A percentile compares a stretch with the other conserved stretches of the same genome.
These are phyloP conservation scores for Protonibea diacanthus DNA, from an alignment of 2,797 vertebrate genomes.

Conservation along the genomic window DNA sequence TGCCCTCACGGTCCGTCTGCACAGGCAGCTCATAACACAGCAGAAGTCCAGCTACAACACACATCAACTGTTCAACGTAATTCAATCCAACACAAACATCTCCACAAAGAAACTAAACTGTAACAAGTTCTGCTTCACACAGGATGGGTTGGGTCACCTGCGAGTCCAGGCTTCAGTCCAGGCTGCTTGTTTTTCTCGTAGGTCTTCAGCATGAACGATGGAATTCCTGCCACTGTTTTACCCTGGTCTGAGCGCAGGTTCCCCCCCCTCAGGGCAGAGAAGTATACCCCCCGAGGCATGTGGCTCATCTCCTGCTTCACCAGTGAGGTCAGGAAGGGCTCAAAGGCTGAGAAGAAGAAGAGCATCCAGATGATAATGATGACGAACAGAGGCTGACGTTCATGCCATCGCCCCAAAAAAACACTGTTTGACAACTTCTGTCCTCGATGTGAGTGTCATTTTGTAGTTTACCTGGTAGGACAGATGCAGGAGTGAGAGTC, in stretches of 20 bases:
- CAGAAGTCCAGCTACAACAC: slow-evolving; percentile 90
- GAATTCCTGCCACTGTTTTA: slow-evolving; percentile 90
- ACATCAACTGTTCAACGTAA: neutral
- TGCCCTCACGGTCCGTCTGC: slow-evolving; percentile 91
- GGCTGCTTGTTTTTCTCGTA: slow-evolving; percentile 97
- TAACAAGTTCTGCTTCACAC: neutral
- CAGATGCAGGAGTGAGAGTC: slow-evolving; percentile 79
- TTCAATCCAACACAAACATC: neutral
- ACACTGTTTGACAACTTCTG: neutral
- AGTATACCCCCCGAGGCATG: slow-evolving; percentile 96
- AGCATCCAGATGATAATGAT: neutral
- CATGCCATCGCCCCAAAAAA: neutral
- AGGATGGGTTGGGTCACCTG: slow-evolving; percentile 82
- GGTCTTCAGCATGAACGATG: slow-evolving; percentile 92
- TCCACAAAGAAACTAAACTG: neutral
- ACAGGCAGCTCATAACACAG: slow-evolving; percentile 91
- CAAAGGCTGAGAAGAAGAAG: slow-evolving; percentile 82
- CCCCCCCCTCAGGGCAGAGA: slow-evolving; percentile 89
- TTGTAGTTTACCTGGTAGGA: slow-evolving; percentile 88
- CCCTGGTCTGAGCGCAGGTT: slow-evolving; percentile 88
- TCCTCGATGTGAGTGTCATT: no score
- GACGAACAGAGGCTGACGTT: neutral
- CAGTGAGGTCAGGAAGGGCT: slow-evolving; percentile 90
- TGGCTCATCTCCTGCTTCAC: slow-evolving; percentile 93
- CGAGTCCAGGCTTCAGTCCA: slow-evolving; percentile 93